These are phyloP conservation scores for Chrysogorgia sp. DNA, from an alignment of 92 coral and sea anemone species.

Conservation along the genomic window DNA sequence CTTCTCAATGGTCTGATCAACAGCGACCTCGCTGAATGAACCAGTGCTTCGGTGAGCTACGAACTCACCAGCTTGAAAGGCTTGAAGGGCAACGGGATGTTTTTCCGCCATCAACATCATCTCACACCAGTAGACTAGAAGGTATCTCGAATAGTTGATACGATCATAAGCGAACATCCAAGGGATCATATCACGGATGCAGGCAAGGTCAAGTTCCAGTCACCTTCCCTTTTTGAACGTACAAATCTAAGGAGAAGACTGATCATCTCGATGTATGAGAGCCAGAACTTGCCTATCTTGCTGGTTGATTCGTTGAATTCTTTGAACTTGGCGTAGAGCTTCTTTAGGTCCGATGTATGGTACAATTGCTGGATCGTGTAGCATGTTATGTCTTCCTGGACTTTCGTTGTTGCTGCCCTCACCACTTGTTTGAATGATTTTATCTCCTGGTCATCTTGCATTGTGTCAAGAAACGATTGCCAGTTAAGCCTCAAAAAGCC, in stretches of 20 bases:
- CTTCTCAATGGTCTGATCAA: slow-evolving; percentile 48
- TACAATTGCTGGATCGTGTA: too few relatives aligned
- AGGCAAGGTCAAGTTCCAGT: slow-evolving; percentile 50
- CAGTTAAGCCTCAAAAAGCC: too few relatives aligned
- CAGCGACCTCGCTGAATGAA: slow-evolving; percentile 46
- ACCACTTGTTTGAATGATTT: too few relatives aligned
- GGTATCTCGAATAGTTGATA: slow-evolving; percentile 45
- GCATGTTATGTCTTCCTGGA: too few relatives aligned
- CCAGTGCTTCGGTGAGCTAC: slow-evolving; percentile 32
- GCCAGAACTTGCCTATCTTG: too few relatives aligned
- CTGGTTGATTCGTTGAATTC: too few relatives aligned
- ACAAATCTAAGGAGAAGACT: slow-evolving; percentile 42
- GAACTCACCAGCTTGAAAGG: slow-evolving; percentile 42
- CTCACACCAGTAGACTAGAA: slow-evolving; percentile 30
- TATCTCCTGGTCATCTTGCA: too few relatives aligned
- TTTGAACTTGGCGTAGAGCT: too few relatives aligned
- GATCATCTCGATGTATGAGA: slow-evolving; percentile 34
- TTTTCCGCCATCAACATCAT: background rate
- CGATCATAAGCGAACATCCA: slow-evolving; percentile 66
- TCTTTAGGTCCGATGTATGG: too few relatives aligned
- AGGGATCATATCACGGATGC: slow-evolving; percentile 52
- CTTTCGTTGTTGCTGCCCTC: too few relatives aligned
- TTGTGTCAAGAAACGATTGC: too few relatives aligned
- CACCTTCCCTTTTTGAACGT: slow-evolving; percentile 60
- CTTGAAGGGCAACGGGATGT: slow-evolving; percentile 33